Base-by-base conservation (phyloP, 2,113 vertebrate genomes). In the Upupa epops region DNA sequence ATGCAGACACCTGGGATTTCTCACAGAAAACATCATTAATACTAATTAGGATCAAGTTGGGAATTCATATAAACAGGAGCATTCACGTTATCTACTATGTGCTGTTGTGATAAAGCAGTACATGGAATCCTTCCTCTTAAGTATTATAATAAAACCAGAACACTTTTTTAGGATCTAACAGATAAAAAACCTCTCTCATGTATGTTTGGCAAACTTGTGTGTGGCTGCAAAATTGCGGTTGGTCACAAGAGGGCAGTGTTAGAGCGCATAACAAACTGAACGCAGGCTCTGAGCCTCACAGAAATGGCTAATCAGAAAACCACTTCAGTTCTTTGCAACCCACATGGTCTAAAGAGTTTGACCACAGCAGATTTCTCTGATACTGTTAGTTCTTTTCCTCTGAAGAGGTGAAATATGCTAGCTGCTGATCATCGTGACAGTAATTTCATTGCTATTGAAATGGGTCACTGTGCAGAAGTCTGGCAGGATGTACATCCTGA, bases 241-340 rank as follows among this genome's bases (percentile, higher is more conserved):
- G 64, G 42, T 82, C 98, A 97, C 97, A 74, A 91, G 98, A 95
- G 97, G 97, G 96, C 95, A 97, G 78, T 91, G 78, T 56, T 66
- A 93, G 94, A 95, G 95, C 65, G 90, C 26, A 9, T 36, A 95
- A 90, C 82, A 93, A 86, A 36, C 46, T 45, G 12, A 16, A 42
- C 8, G 17, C 45, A 10, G 52, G 40, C 59, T 26, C 3, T 20
- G 28, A 40, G 59, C 9, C 4, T 9, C 31, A 8, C 68, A 74
- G 34, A 88, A 76, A 68, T 31, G 34, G 17, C 4, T 51, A 7
- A 7, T 89, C 87, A n/a, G 80, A 64, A 74, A 71, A 34, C 64
- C 6, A 6, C 25, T 75, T 51, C 34, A 68, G 29, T 59, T 90
- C 6, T 92, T 94, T 93, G 66, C 26, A 29, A 17, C 58, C 52